Percentiles rank a stretch among this genome's conserved stretches.
Evolutionary conservation across 2,797 vertebrate genomes (phyloP).

Genomic region (Delichon dasypus): DNA sequence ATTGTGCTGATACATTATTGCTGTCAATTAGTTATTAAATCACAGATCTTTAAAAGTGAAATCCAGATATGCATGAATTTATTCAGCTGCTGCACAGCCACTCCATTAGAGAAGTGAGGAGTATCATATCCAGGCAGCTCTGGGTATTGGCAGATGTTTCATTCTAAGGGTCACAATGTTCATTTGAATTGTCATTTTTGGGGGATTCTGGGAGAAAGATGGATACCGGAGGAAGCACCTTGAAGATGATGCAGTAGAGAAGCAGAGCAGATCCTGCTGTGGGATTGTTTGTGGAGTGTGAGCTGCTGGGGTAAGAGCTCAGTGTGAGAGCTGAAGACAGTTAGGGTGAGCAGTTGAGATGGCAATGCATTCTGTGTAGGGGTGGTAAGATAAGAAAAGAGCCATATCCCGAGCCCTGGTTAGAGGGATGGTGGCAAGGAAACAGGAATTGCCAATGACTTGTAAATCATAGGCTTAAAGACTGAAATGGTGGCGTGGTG

Average conservation of each 20-base stretch:
- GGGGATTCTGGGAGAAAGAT: background rate
- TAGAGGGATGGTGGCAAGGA: background rate
- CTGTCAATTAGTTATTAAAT: slow-evolving; percentile 76
- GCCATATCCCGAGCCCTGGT: background rate
- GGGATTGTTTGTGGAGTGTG: background rate
- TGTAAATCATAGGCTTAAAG: background rate
- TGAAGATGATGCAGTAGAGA: background rate
- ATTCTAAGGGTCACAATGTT: background rate
- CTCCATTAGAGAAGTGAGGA: slow-evolving; percentile 22
- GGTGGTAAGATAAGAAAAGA: background rate
- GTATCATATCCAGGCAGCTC: background rate
- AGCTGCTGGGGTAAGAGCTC: background rate
- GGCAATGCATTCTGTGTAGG: background rate
- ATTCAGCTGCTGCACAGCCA: slow-evolving; percentile 10
- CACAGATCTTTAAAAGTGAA: slow-evolving; percentile 54
- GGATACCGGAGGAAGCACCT: background rate
- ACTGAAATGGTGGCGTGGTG: background rate
- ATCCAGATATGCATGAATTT: slow-evolving; percentile 63
- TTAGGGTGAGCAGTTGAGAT: background rate
- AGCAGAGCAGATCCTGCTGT: background rate
- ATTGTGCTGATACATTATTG: slow-evolving; percentile 65
- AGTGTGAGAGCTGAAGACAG: background rate
- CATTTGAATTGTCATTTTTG: background rate
- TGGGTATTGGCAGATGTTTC: slow-evolving; percentile 3
- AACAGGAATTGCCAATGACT: background rate